Base-by-base conservation (phyloP, 2,888 invertebrate species). In the Alviniconcha strummeri region DNA sequence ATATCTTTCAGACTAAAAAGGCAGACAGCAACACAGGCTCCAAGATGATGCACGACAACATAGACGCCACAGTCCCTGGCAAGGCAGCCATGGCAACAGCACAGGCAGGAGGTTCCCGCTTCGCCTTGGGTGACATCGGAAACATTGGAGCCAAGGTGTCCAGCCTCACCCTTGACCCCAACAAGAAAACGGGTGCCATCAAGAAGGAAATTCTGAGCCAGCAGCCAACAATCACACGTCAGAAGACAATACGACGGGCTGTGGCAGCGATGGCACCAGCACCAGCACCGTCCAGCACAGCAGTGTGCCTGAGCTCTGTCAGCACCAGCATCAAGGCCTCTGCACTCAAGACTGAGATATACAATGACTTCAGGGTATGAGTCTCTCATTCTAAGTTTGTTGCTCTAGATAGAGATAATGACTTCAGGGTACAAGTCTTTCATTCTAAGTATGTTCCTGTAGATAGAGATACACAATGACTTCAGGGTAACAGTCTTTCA, bases 71-170 rank as follows among this genome's bases (percentile, higher is more conserved):
- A 52, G 78, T 87, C 52, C 75, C 86, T 79, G 72, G 82, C 67
- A 84, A 84, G n/a, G 85, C 83, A n/a, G 81, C 69, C n/a, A n/a
- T 86, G 78, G 79, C 88, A 80, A 77, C 84, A 57, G 85, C 85
- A 15, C 77, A 69, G 13, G 69, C 57, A n/a, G 85, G 83, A 57
- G 72, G 81, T 67, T 89, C 89, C 11, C 87, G 92, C 80, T 88
- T 90, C 71, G 90, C 92, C 9, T 87, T 92, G 71, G 90, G 91
- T 11, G 92, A 92, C 84, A 92, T 92, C 78, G 91, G 91, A 36
- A 92, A 92, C 88, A 90, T 83, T 52, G 90, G 90, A 15, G 90
- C 91, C 86, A 90, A 91, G 86, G 92, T 92, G 4, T 90, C 90
- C 19, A 90, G 89, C 7, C 88, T 90, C 71, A 88, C 89, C 13